phyloP scores from a whole-genome alignment of 2,797 vertebrate genomes.

The Microhierax caerulescens region DNA sequence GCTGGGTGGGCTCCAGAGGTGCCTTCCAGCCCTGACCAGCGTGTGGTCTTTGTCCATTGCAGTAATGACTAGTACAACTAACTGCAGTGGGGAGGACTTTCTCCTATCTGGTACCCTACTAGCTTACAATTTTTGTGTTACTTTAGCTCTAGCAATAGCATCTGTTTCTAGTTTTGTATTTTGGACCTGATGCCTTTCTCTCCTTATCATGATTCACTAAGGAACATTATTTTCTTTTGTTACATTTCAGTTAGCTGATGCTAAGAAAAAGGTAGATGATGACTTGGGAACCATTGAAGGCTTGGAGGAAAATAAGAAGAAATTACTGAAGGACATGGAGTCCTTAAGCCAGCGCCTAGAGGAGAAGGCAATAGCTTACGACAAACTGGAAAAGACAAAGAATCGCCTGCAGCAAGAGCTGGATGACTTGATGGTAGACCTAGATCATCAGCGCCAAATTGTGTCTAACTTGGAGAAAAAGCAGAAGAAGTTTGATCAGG shows the following conservation, averaged over 20 bases:
- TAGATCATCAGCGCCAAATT: conserved; percentile 92
- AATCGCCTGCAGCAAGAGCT: conserved; percentile 93
- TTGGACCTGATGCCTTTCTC: not conserved
- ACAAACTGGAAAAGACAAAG: conserved; percentile 96
- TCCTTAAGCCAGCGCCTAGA: conserved; percentile 86
- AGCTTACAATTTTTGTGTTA: not conserved
- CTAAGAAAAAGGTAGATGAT: conserved; percentile 96
- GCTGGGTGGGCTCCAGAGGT: too few relatives aligned
- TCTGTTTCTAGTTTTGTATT: not conserved
- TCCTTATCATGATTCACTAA: rapidly evolving
- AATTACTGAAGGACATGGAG: conserved; percentile 90
- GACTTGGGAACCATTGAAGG: conserved; percentile 90
- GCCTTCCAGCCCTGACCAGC: too few relatives aligned
- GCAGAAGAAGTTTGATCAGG: conserved; percentile 98
- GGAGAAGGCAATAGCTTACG: conserved; percentile 88
- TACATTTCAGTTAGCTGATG: conserved; percentile 83
- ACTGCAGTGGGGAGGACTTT: not conserved
- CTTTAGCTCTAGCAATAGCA: not conserved
- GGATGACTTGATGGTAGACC: conserved; percentile 90
- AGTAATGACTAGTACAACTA: not conserved
- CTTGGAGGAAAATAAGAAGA: conserved; percentile 93
- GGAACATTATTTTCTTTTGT: not conserved
- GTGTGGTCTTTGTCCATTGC: not conserved
- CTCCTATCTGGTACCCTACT: not conserved
- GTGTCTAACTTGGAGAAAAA: conserved; percentile 95